Evolutionary conservation across 1,140 invertebrate genomes (phyloP).

Genomic region (Hypsibius dujardini): DNA sequence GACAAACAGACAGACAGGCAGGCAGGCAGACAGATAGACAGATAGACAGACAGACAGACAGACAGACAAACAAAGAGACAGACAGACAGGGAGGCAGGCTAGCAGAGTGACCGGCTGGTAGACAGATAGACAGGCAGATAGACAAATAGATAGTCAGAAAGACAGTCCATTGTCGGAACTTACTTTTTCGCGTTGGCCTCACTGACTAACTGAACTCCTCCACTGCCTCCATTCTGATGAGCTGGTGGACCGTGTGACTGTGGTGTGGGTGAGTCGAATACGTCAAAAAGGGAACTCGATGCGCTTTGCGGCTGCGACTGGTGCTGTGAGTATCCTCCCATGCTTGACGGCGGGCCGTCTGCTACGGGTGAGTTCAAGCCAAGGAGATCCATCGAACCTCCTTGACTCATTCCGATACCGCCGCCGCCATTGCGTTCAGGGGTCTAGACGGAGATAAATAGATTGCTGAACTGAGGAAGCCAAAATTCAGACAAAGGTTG

Average conservation of each 20-base stretch:
- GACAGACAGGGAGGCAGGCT: no score
- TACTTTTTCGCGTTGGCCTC: conserved; percentile 23
- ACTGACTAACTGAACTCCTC: conserved; percentile 23
- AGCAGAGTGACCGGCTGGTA: no score
- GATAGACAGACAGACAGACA: not conserved
- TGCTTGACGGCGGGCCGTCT: not conserved
- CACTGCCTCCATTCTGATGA: not conserved
- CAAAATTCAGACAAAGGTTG: no score
- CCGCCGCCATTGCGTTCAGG: not conserved
- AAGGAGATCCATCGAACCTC: conserved; percentile 13
- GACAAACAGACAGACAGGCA: no score
- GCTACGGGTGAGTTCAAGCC: conserved; percentile 3
- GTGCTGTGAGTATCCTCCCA: not conserved
- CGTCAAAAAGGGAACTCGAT: conserved; percentile 17
- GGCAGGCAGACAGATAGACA: conserved; percentile 22
- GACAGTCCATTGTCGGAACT: not conserved
- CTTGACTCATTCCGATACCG: not conserved
- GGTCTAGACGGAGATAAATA: not conserved
- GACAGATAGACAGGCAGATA: no score
- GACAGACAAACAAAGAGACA: no score
- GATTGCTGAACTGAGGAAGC: no score
- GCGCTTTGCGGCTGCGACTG: not conserved
- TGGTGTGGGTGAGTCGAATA: conserved; percentile 19
- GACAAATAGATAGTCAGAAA: no score
- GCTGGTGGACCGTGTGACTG: conserved; percentile 11